Conservation (phyloP, 1,140 invertebrate species). For the Drosophila sechellia region DNA sequence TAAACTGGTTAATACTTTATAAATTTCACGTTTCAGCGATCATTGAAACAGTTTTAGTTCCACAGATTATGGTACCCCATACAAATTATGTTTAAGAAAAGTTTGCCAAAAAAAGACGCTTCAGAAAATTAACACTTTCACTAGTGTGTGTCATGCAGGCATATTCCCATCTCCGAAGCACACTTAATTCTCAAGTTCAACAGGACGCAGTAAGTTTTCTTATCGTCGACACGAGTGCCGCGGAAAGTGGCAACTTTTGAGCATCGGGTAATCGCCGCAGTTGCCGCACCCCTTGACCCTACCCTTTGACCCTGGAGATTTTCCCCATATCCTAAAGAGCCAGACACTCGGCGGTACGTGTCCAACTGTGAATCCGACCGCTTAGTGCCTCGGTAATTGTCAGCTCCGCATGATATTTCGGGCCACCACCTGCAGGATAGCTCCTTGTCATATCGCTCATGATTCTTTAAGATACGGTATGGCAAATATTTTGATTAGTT, state of each 20-base stretch:
- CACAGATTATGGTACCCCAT: no score
- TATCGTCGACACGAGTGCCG: conserved; percentile 52
- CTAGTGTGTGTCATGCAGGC: background rate
- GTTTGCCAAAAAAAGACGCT: no score
- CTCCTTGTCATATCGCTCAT: background rate
- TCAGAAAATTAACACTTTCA: conserved; percentile 1
- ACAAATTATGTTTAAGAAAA: no score
- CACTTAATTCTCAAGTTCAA: conserved; percentile 77
- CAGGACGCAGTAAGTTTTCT: conserved; percentile 65
- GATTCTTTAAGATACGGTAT: background rate
- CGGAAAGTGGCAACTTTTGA: conserved; percentile 44
- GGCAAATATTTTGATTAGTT: background rate
- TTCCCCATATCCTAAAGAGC: background rate
- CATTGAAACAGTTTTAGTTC: no score
- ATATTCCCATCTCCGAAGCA: conserved; percentile 18
- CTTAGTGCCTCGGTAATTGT: conserved; percentile 34
- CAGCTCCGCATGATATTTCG: conserved; percentile 2
- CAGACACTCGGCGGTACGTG: conserved; percentile 28
- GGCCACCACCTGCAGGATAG: conserved; percentile 8
- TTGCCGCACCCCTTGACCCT: background rate
- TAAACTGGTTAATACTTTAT: no score
- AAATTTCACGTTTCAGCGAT: no score
- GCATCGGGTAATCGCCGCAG: conserved; percentile 17
- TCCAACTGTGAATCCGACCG: conserved; percentile 30
- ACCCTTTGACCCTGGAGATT: conserved; percentile 6